Percentiles rank a stretch among this genome's conserved stretches.
These are phyloP conservation scores for Sebastes minor DNA, from an alignment of 2,797 vertebrate genomes.

Conservation along the genomic window DNA sequence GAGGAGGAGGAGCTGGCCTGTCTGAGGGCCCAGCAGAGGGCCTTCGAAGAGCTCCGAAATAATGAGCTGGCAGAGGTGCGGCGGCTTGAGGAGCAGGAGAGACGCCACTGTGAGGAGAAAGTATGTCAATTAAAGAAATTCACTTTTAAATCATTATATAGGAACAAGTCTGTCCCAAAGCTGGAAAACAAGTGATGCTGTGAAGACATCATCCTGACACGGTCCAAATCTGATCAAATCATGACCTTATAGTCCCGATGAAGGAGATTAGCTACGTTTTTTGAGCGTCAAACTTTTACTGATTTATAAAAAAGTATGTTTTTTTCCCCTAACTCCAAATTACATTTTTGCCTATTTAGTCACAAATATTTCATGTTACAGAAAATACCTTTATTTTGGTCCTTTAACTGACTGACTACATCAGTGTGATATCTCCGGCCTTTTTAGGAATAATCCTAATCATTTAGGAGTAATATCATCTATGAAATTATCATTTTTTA, in stretches of 20 bases:
- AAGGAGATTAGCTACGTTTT: neutral
- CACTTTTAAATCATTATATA: neutral
- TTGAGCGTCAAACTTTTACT: neutral
- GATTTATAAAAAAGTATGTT: too few relatives aligned
- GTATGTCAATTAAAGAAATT: conserved; percentile 17
- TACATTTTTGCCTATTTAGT: too few relatives aligned
- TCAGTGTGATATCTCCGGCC: neutral
- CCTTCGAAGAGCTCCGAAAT: conserved; percentile 84
- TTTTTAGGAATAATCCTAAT: neutral
- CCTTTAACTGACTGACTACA: neutral
- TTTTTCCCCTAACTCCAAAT: neutral
- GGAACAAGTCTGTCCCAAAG: neutral
- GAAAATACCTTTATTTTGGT: neutral
- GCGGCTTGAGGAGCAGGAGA: conserved; percentile 91
- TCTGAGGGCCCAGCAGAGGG: conserved; percentile 81
- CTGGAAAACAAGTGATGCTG: neutral
- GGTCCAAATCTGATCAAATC: neutral
- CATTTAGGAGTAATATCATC: neutral
- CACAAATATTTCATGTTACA: neutral
- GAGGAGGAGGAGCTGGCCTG: conserved; percentile 93
- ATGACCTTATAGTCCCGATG: neutral
- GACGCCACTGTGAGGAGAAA: conserved; percentile 88
- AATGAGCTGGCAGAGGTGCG: conserved; percentile 89
- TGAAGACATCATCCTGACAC: neutral
- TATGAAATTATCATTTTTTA: neutral